Evolutionary conservation across 1,140 invertebrate species (phyloP), one percentile per base, ranked within the genome.

Genomic region (Trichonephila clavipes): DNA sequence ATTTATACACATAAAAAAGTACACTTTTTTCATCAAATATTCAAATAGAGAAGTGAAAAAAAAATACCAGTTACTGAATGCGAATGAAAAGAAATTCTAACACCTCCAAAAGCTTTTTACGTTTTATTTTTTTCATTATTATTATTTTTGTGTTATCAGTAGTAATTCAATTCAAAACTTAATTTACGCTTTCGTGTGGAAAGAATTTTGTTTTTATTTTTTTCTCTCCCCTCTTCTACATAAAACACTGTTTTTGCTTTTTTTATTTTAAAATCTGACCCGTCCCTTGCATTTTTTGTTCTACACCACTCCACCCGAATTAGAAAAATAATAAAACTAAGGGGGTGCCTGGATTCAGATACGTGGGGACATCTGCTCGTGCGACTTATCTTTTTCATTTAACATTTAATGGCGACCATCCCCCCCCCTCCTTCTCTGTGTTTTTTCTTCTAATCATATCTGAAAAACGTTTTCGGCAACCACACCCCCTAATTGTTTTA

Each of bases 161-260:
- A 88, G 85, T 93, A 93, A 93, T 93, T 93, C 86, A 93, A 93
- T 93, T 93, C 92, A 93, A 88, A 93, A 93, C 86, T 93, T 93
- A 93, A 93, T 93, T 93, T 93, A 93, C 92, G 90, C 69, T 85
- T 92, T 85, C 66, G 19, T 61, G n/a, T 34, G 59, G 81, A n/a
- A 66, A 88, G 62, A 10, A 10, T 85, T 93, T 82, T 59, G 2
- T 14, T 92, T 87, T 34, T 72, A 18, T 58, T 92, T 83, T 51
- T 81, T 82, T 90, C 34, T 34, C 34, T 40, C 16, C 18, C 2
- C 77, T 34, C 58, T 92, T 2, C 44, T 51, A 10, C 8, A 51
- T 51, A 51, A 51, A 51, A 10, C 44, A 8, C 81, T 64, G 40
- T 62, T 59, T 59, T 59, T 18, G 61, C 44, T n/a, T 12, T 61